Conservation (phyloP, 2,797 vertebrate species). For the Tokudaia tokunoshimensis region DNA sequence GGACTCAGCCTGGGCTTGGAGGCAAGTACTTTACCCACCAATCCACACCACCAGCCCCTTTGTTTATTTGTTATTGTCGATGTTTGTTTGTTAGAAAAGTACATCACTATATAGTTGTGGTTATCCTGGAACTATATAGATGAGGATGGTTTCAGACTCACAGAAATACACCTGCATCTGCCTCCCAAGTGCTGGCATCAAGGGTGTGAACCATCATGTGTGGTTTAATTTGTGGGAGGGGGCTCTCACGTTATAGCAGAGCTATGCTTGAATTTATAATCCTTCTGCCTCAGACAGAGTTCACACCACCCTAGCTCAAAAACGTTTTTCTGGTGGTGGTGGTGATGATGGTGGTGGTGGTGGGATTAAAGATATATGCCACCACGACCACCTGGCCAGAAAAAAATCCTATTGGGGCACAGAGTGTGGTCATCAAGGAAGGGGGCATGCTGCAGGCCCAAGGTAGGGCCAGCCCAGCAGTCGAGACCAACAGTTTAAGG, state of each 20-base stretch:
- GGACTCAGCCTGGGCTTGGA: neutral
- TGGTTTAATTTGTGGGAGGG: neutral
- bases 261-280: neutral
- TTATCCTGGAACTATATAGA: neutral
- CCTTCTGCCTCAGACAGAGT: neutral
- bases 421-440: neutral
- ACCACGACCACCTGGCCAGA: neutral
- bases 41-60: neutral
- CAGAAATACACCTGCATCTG: neutral
- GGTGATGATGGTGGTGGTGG: too few species aligned
- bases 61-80: neutral
- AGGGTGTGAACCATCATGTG: neutral
- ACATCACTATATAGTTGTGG: neutral
- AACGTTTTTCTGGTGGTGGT: neutral
- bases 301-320: neutral
- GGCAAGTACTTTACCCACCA: neutral
- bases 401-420: neutral
- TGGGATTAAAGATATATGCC: neutral
- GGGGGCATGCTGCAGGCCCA: neutral
- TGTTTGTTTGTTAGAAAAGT: neutral
- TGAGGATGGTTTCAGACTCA: neutral
- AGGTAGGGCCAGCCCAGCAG: neutral
- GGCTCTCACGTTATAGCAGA: neutral
- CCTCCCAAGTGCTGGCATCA: neutral
- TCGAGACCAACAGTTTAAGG: neutral